phyloP scores from a whole-genome alignment of 2,797 vertebrate genomes.

The Steatocranus sp. region DNA sequence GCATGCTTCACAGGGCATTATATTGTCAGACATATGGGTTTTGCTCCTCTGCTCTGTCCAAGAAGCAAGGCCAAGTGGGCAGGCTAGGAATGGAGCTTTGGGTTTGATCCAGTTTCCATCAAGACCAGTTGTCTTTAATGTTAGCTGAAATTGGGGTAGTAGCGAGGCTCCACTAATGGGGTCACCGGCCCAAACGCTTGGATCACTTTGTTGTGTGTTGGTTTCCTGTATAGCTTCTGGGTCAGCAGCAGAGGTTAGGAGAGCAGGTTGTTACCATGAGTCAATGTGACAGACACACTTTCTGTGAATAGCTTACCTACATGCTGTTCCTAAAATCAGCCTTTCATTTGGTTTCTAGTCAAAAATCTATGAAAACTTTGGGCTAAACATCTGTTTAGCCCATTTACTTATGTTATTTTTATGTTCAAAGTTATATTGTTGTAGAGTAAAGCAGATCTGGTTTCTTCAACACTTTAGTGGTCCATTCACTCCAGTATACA shows the following conservation, averaged over 20 bases:
- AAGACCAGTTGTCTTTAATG: constrained; percentile 47
- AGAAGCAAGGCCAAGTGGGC: constrained; percentile 59
- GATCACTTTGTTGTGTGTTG: constrained; percentile 32
- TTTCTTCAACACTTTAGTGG: neutral
- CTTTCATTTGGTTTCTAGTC: neutral
- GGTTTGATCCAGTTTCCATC: constrained; percentile 49
- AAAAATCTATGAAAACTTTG: neutral
- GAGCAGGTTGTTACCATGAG: neutral
- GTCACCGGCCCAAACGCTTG: constrained; percentile 29
- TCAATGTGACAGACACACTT: constrained; percentile 14
- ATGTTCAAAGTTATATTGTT: neutral
- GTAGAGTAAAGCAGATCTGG: neutral
- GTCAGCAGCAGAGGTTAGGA: constrained; percentile 23
- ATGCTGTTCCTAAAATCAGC: neutral
- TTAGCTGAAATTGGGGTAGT: constrained; percentile 51
- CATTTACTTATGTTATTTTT: neutral
- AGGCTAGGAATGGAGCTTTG: constrained; percentile 47
- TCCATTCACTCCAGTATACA: neutral
- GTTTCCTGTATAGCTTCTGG: constrained; percentile 31
- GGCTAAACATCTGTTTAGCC: neutral
- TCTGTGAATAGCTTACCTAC: constrained; percentile 3
- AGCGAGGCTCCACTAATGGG: constrained; percentile 32
- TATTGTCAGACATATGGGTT: constrained; percentile 76
- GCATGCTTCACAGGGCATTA: constrained; percentile 67
- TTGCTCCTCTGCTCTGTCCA: constrained; percentile 55